phyloP scores from a whole-genome alignment of 2,888 invertebrate genomes.

The Pyrocoelia pectoralis region DNA sequence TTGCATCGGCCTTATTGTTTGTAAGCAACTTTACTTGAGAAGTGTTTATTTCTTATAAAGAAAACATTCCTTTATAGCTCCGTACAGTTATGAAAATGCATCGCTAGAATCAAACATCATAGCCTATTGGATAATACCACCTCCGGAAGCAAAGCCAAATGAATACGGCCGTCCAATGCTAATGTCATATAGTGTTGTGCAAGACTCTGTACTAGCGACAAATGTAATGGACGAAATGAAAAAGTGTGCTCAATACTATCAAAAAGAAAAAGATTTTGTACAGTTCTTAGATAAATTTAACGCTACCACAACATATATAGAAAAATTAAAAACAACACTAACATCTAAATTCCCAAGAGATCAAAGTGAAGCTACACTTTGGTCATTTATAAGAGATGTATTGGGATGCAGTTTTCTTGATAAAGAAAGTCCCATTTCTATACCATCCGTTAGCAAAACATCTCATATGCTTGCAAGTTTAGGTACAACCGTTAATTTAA shows the following conservation, averaged over 20 bases:
- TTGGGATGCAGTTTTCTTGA: conserved; percentile 78
- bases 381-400: conserved; percentile 81
- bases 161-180: conserved; percentile 94
- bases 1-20: conserved; percentile 90
- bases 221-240: conserved; percentile 88
- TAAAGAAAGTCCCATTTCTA: conserved; percentile 68
- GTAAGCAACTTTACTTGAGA: conserved; percentile 68
- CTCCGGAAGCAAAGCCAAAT: conserved; percentile 88
- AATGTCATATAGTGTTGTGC: conserved; percentile 84
- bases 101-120: conserved; percentile 84
- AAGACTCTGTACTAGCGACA: conserved; percentile 82
- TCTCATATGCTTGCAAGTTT: conserved; percentile 52
- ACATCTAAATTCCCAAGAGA: conserved; percentile 85
- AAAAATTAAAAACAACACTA: conserved; percentile 84
- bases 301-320: conserved; percentile 78
- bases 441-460: conserved; percentile 60
- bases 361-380: conserved; percentile 77
- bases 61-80: conserved; percentile 67
- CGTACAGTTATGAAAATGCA: conserved; percentile 81
- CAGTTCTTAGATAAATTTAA: conserved; percentile 74
- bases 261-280: conserved; percentile 71
- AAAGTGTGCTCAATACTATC: conserved; percentile 85
- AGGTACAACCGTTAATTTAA: conserved; percentile 58
- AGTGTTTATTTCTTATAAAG: background rate
- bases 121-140: conserved; percentile 96